Evolutionary conservation across 2,888 invertebrate species (phyloP).

Genomic region (Luperina nickerlii): DNA sequence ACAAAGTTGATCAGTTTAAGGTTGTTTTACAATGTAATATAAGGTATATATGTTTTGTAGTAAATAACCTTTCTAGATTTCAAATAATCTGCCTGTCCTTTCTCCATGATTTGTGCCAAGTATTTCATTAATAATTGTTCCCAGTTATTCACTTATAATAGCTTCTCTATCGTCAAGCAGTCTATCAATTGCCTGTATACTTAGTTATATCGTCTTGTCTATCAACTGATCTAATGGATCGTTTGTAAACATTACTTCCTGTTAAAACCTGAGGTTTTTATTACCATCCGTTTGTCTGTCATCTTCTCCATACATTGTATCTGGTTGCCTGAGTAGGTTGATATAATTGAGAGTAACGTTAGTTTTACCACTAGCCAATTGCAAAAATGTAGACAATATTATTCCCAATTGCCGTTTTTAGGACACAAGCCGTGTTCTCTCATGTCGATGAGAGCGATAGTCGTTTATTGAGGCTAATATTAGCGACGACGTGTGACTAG

Average conservation of each 20-base stretch:
- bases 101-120: neutral
- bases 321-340: neutral
- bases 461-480: conserved; percentile 36
- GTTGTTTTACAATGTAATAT: neutral
- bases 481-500: conserved; percentile 24
- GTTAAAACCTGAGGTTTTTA: neutral
- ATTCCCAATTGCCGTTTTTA: conserved; percentile 34
- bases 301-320: neutral
- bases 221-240: neutral
- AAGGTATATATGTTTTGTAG: too few relatives aligned
- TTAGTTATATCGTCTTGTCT: neutral
- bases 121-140: neutral
- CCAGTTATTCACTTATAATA: neutral
- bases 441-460: conserved; percentile 43
- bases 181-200: neutral
- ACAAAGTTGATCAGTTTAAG: neutral
- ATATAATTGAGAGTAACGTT: neutral
- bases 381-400: conserved; percentile 15
- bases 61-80: neutral
- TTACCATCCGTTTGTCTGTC: neutral
- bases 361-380: conserved; percentile 18
- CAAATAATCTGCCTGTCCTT: too few relatives aligned
- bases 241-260: neutral
- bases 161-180: neutral
- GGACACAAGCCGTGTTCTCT: conserved; percentile 44